Evolutionary conservation across 2,888 invertebrate genomes (phyloP).

Genomic region (Anthrax anthrax): DNA sequence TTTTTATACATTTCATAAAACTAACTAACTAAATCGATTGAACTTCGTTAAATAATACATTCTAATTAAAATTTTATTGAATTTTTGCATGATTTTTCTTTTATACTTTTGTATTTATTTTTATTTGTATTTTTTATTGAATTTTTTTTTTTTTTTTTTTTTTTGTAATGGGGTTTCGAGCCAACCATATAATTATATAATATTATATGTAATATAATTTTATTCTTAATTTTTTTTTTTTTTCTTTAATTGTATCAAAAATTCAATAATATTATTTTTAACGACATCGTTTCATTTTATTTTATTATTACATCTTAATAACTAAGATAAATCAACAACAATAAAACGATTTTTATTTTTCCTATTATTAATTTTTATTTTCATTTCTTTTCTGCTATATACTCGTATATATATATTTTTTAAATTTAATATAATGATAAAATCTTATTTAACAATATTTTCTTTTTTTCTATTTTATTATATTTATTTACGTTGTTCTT

Average conservation of each 20-base stretch:
- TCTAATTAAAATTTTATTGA: no score
- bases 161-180: neutral
- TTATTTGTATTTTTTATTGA: neutral
- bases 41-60: neutral
- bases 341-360: neutral
- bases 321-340: neutral
- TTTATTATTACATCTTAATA: neutral
- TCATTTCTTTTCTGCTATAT: neutral
- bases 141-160: neutral
- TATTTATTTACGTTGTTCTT: no score
- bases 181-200: neutral
- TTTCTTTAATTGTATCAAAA: neutral
- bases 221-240: neutral
- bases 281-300: neutral
- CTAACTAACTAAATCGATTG: neutral
- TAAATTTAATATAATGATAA: neutral
- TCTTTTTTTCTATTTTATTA: no score
- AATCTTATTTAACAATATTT: neutral
- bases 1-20: neutral
- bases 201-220: neutral
- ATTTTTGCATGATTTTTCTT: neutral
- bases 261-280: neutral
- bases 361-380: neutral
- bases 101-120: no score
- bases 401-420: no score